Conservation (phyloP, 2,888 invertebrate species). For the Tridacna crocea region DNA sequence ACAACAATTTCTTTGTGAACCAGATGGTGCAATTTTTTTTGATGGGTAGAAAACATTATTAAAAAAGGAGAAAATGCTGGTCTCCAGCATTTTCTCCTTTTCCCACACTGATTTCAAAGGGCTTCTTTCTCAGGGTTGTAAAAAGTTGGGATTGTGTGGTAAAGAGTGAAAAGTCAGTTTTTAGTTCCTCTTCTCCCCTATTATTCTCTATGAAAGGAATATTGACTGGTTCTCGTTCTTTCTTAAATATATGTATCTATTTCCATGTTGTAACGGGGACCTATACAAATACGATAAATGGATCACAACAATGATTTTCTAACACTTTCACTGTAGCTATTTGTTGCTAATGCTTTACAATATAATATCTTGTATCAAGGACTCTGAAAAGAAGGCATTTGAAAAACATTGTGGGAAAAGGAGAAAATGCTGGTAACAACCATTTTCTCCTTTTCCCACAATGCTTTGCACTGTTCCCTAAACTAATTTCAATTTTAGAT, state of each 20-base stretch:
- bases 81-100: no score
- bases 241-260: constrained; percentile 22
- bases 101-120: no score
- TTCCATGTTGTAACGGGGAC: constrained; percentile 13
- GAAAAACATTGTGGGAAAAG: neutral
- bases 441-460: neutral
- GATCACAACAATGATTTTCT: constrained; percentile 17
- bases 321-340: neutral
- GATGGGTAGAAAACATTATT: no score
- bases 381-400: neutral
- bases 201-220: constrained; percentile 20
- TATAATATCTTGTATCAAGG: neutral
- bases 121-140: no score
- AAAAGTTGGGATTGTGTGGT: no score
- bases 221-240: constrained; percentile 11
- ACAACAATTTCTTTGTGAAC: no score
- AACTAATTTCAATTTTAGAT: no score
- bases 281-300: constrained; percentile 8
- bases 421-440: neutral
- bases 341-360: neutral
- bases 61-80: no score
- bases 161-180: neutral
- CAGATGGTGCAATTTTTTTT: no score
- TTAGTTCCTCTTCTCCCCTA: constrained; percentile 4
- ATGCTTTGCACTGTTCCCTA: neutral